These are phyloP conservation scores for Masnerella sp. DNA, from an alignment of 2,888 invertebrate genomes.

Conservation along the genomic window DNA sequence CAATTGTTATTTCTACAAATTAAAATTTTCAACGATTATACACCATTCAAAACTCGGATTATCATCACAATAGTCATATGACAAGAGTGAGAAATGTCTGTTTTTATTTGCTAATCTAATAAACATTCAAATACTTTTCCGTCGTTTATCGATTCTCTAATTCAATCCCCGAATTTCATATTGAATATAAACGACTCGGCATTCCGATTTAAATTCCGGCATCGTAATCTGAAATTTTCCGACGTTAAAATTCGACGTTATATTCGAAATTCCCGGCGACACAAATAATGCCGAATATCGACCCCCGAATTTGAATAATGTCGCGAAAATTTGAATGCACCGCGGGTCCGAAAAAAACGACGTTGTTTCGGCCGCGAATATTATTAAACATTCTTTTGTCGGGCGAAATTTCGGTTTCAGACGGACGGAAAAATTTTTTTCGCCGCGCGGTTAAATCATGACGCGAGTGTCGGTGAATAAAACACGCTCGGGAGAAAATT, in stretches of 20 bases:
- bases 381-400: constrained; percentile 41
- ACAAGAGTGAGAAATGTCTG: too few relatives aligned
- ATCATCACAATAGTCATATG: too few relatives aligned
- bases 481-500: constrained; percentile 12
- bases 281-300: constrained; percentile 39
- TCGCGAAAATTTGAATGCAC: constrained; percentile 24
- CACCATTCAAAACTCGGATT: too few relatives aligned
- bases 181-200: constrained; percentile 46
- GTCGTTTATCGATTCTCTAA: constrained; percentile 36
- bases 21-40: too few relatives aligned
- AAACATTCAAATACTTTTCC: constrained; percentile 44
- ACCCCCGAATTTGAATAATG: constrained; percentile 35
- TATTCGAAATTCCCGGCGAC: constrained; percentile 19
- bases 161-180: constrained; percentile 35
- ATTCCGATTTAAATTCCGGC: constrained; percentile 40
- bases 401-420: constrained; percentile 1
- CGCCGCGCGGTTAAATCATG: constrained; percentile 24
- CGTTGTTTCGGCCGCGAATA: background rate
- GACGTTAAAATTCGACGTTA: constrained; percentile 39
- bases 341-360: constrained; percentile 18
- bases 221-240: constrained; percentile 36
- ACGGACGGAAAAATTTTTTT: constrained; percentile 22
- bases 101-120: constrained; percentile 25
- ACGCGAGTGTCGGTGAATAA: background rate
- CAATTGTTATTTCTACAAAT: too few relatives aligned